Evolutionary conservation across 1,140 invertebrate genomes (phyloP).

Genomic region (Drosophila burlai): DNA sequence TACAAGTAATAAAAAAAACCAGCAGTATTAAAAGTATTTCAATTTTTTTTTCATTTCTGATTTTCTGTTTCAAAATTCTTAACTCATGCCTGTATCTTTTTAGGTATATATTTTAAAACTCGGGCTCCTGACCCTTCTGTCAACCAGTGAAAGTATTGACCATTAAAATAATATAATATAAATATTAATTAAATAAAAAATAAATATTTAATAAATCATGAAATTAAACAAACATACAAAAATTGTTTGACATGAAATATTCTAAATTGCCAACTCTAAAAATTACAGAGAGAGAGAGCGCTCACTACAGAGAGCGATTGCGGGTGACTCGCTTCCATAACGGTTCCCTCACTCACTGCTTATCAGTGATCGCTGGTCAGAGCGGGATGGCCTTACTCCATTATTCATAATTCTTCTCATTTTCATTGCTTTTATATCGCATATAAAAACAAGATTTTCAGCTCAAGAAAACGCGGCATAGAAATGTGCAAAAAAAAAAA

Average conservation of each 20-base stretch:
- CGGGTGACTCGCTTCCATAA: conserved; percentile 39
- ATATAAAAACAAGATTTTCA: conserved; percentile 55
- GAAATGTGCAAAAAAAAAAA: conserved; percentile 25
- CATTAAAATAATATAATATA: background rate
- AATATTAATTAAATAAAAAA: background rate
- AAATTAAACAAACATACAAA: too few species aligned
- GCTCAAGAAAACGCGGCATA: conserved; percentile 24
- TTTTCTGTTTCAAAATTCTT: too few species aligned
- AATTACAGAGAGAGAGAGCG: conserved; percentile 1
- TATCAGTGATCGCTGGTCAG: conserved; percentile 65
- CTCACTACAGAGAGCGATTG: background rate
- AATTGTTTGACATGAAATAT: background rate
- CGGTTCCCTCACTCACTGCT: conserved; percentile 37
- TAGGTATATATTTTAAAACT: background rate
- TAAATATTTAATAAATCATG: background rate
- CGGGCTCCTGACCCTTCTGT: too few species aligned
- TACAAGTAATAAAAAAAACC: background rate
- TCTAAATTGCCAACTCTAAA: background rate
- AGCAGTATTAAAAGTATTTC: too few species aligned
- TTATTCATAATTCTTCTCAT: conserved; percentile 27
- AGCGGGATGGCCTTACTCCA: conserved; percentile 34
- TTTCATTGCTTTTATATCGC: conserved; percentile 42
- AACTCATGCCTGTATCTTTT: too few species aligned
- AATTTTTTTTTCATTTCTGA: too few species aligned
- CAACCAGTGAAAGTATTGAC: background rate